A percentile compares a stretch with the other conserved stretches of the same genome.
Conservation (phyloP, 2,113 vertebrate species). For the Notechis scutatus region DNA sequence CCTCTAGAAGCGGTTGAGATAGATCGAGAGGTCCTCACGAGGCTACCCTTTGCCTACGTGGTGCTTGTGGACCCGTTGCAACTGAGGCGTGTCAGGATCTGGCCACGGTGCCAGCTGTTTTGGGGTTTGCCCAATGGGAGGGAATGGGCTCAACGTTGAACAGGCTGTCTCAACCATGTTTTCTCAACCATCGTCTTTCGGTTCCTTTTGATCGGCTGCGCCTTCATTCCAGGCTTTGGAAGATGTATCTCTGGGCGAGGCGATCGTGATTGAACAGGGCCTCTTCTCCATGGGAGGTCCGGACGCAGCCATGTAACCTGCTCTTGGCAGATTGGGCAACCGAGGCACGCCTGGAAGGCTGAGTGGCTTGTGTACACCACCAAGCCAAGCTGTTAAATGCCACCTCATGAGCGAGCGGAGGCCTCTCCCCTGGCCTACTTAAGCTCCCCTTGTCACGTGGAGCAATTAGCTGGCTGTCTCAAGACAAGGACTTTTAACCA, state of each 20-base stretch:
- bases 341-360: neutral
- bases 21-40: neutral
- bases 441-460: neutral
- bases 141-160: too few relatives aligned
- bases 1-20: neutral
- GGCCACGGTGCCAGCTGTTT: neutral
- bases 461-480: neutral
- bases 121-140: neutral
- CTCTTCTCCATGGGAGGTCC: constrained; percentile 15
- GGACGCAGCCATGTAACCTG: constrained; percentile 35
- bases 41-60: neutral
- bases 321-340: neutral
- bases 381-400: neutral
- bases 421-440: neutral
- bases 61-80: neutral
- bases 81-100: neutral
- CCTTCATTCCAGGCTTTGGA: neutral
- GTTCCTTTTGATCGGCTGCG: neutral
- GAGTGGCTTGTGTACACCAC: neutral
- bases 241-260: neutral
- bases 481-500: neutral
- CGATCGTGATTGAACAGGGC: constrained; percentile 46
- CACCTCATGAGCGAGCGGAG: too few relatives aligned
- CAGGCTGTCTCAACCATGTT: too few relatives aligned
- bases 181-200: accelerated